Conservation (phyloP, 2,797 vertebrate species). For the Diplodus puntazzo region DNA sequence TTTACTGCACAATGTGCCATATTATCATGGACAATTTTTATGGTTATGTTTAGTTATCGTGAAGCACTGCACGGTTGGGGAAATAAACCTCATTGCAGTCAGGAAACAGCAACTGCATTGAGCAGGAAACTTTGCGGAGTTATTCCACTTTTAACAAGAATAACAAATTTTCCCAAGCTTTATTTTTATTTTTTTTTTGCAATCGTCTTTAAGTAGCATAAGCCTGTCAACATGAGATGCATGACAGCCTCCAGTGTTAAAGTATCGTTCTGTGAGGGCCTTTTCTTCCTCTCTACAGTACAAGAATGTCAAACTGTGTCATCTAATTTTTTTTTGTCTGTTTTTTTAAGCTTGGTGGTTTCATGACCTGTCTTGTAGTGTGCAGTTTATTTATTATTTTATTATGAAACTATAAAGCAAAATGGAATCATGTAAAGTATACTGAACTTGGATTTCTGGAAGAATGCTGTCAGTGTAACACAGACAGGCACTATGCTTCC, state of each 20-base stretch:
- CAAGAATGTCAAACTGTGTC: background rate
- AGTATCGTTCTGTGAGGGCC: too few relatives aligned
- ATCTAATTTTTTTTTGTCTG: background rate
- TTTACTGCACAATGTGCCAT: too few relatives aligned
- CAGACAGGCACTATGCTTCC: background rate
- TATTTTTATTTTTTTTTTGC: background rate
- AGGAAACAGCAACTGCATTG: background rate
- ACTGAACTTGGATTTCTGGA: conserved; percentile 6
- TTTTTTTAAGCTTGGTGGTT: background rate
- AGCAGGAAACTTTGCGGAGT: too few relatives aligned
- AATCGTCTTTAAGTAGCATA: too few relatives aligned
- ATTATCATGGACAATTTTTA: too few relatives aligned
- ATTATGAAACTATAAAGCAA: background rate
- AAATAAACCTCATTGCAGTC: background rate
- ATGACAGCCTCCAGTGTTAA: background rate
- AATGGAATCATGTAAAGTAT: background rate
- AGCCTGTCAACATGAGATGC: background rate
- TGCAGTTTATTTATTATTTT: conserved; percentile 1
- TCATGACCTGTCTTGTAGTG: background rate
- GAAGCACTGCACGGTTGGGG: background rate
- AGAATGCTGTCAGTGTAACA: conserved; percentile 2
- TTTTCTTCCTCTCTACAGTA: background rate
- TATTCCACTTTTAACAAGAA: background rate
- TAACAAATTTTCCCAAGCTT: background rate
- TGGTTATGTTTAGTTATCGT: too few relatives aligned